A percentile compares a stretch with the other conserved stretches of the same genome.
These are phyloP conservation scores for Apteryx owenii DNA, from an alignment of 2,113 vertebrate species.

Conservation along the genomic window DNA sequence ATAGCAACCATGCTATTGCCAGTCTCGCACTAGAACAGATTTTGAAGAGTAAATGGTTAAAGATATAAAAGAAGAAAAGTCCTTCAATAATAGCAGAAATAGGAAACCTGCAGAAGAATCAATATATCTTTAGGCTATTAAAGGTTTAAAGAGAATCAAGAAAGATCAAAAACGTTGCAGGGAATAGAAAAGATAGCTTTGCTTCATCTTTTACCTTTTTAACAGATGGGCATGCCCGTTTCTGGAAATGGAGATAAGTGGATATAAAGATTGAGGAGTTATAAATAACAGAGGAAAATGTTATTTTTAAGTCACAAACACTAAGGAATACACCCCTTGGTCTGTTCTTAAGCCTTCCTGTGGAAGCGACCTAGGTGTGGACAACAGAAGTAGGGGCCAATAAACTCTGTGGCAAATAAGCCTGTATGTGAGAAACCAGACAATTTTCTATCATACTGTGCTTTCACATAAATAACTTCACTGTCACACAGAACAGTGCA, in stretches of 20 bases:
- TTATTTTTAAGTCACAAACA: rapidly evolving
- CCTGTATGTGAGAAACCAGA: rapidly evolving
- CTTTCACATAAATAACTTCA: rapidly evolving
- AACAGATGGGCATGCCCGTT: rapidly evolving
- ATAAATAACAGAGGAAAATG: neutral
- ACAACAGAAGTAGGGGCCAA: neutral
- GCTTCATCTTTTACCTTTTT: rapidly evolving
- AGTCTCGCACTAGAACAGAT: too few species aligned
- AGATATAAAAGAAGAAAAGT: too few species aligned
- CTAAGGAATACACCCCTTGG: too few species aligned
- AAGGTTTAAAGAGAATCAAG: too few species aligned
- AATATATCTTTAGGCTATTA: too few species aligned
- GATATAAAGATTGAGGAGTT: neutral
- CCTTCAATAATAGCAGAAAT: too few species aligned
- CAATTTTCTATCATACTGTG: rapidly evolving
- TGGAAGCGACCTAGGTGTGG: neutral
- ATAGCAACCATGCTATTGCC: too few species aligned
- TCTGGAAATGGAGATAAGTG: neutral
- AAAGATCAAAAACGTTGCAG: too few species aligned
- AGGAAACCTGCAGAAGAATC: too few species aligned
- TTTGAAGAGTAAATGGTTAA: too few species aligned
- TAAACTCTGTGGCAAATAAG: neutral
- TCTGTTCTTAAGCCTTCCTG: neutral
- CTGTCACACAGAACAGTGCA: too few species aligned
- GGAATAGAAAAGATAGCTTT: neutral